A percentile compares a stretch with the other conserved stretches of the same genome.
Evolutionary conservation across 2,113 vertebrate genomes (phyloP).

Genomic region (Dasyprocta punctata): DNA sequence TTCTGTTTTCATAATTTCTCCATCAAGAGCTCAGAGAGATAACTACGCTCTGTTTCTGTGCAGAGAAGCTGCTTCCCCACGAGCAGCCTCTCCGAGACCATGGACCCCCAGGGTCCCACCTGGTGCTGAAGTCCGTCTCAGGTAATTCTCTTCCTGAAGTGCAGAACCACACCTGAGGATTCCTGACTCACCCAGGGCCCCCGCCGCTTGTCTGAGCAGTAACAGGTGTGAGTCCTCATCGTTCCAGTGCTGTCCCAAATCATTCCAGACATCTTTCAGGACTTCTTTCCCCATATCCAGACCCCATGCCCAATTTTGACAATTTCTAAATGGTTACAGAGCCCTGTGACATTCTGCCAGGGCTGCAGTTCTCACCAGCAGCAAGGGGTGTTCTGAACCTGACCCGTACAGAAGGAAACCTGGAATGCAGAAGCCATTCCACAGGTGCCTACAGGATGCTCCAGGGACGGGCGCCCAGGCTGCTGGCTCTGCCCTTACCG

Average conservation of each 20-base stretch:
- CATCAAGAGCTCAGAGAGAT: neutral
- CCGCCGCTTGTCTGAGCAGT: neutral
- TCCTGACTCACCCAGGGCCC: accelerated
- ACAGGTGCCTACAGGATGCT: no score
- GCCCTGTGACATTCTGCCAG: accelerated
- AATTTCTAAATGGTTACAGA: no score
- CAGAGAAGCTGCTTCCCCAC: neutral
- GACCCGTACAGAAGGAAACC: no score
- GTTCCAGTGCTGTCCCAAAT: accelerated
- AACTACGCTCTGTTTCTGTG: no score
- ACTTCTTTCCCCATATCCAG: no score
- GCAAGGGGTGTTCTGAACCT: neutral
- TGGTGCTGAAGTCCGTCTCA: neutral
- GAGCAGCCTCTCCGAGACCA: neutral
- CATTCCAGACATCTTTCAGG: neutral
- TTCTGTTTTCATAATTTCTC: neutral
- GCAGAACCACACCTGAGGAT: accelerated
- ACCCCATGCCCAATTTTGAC: no score
- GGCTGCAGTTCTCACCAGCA: neutral
- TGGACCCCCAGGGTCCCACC: no score
- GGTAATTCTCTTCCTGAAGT: neutral
- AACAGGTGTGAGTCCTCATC: accelerated
- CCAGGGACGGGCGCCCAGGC: accelerated
- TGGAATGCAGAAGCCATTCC: accelerated
- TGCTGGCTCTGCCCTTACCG: no score